phyloP scores from a whole-genome alignment of 1,140 invertebrate species.

The Zeugodacus cucurbitae region DNA sequence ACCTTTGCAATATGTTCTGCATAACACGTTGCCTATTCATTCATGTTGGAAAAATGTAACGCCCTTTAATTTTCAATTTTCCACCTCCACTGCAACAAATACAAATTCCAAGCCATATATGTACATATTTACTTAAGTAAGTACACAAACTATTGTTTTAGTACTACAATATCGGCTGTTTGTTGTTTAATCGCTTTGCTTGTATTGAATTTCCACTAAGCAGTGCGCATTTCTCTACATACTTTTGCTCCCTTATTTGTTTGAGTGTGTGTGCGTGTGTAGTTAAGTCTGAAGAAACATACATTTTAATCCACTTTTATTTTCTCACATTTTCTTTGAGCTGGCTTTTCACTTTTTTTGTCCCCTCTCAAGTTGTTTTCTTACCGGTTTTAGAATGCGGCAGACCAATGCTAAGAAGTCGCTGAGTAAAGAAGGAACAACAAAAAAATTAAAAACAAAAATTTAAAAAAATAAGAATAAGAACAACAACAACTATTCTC shows the following conservation, averaged over 20 bases:
- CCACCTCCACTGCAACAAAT: not conserved
- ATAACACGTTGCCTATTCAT: not conserved
- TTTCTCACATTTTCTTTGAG: not conserved
- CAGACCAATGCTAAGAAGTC: not conserved
- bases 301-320: slow-evolving; percentile 15
- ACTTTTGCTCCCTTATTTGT: not conserved
- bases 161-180: not conserved
- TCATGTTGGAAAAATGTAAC: not conserved
- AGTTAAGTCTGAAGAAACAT: not conserved
- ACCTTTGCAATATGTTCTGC: not conserved
- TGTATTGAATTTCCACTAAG: not conserved
- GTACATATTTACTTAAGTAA: not conserved
- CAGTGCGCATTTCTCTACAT: not conserved
- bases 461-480: no score
- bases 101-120: not conserved
- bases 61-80: not conserved
- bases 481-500: not conserved
- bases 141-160: not conserved
- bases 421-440: not conserved
- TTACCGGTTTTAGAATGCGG: not conserved
- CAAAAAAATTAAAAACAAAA: no score
- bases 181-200: not conserved
- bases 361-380: not conserved
- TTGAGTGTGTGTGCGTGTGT: not conserved
- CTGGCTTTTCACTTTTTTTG: not conserved